Evolutionary conservation across 2,113 vertebrate species (phyloP).

Genomic region (Nannospalax galili): DNA sequence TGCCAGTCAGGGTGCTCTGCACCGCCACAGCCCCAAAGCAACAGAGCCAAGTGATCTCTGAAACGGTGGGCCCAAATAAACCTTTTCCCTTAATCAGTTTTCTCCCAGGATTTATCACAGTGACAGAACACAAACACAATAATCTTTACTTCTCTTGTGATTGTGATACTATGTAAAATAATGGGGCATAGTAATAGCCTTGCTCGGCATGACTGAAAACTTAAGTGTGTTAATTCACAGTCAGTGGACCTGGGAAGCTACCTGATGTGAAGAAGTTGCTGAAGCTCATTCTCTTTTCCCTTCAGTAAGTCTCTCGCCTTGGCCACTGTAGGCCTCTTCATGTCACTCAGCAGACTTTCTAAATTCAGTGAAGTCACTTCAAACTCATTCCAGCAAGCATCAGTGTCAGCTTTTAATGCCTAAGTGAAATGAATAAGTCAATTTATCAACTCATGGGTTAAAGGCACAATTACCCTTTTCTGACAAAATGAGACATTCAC

Average conservation of each 20-base stretch:
- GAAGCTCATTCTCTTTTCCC: constrained; percentile 87
- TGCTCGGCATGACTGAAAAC: neutral
- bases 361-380: constrained; percentile 83
- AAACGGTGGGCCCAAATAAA: neutral
- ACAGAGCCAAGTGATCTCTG: neutral
- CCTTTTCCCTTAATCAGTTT: neutral
- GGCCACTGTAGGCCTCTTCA: constrained; percentile 78
- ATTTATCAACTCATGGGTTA: constrained; percentile 2
- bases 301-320: constrained; percentile 84
- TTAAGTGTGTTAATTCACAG: neutral
- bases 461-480: constrained; percentile 7
- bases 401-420: constrained; percentile 88
- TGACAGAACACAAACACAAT: no score
- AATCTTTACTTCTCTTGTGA: neutral
- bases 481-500: constrained; percentile 16
- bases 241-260: constrained; percentile 75
- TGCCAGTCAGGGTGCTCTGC: no score
- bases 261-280: constrained; percentile 86
- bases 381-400: constrained; percentile 88
- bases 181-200: neutral
- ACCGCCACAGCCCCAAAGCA: neutral
- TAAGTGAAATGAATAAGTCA: constrained; percentile 72
- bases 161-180: neutral
- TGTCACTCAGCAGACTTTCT: constrained; percentile 76
- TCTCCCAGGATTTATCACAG: neutral